These are phyloP conservation scores for Ptychobarbus kaznakovi DNA, from an alignment of 2,797 vertebrate genomes.

Conservation along the genomic window DNA sequence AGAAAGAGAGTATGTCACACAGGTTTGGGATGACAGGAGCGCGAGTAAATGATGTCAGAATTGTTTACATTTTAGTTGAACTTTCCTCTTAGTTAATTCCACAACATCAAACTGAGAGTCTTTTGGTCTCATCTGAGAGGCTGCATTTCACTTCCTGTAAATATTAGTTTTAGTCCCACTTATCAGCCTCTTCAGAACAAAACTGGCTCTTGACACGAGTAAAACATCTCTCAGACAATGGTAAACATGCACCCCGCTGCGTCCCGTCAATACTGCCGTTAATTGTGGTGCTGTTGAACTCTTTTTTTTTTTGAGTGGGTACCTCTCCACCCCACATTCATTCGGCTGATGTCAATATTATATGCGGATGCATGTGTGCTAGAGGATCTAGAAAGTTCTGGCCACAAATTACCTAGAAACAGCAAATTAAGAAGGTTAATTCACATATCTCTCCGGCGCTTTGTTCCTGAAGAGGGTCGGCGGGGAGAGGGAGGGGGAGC, in stretches of 20 bases:
- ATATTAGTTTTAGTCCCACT: slow-evolving; percentile 45
- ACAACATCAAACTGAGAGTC: background rate
- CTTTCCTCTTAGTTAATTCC: background rate
- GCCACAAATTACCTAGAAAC: slow-evolving; percentile 67
- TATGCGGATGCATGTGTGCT: slow-evolving; percentile 45
- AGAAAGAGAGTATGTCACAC: background rate
- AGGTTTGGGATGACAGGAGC: background rate
- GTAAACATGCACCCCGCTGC: slow-evolving; percentile 20
- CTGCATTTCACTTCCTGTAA: slow-evolving; percentile 24
- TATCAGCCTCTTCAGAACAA: slow-evolving; percentile 25
- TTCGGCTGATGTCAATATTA: slow-evolving; percentile 44
- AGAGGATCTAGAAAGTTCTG: slow-evolving; percentile 61
- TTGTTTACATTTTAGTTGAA: background rate
- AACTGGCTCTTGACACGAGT: slow-evolving; percentile 16
- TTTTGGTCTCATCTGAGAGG: slow-evolving; percentile 7
- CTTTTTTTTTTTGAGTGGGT: background rate
- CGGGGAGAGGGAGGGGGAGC: background rate
- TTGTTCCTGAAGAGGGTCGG: slow-evolving; percentile 54
- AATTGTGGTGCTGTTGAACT: slow-evolving; percentile 34
- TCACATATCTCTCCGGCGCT: slow-evolving; percentile 70
- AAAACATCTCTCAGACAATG: slow-evolving; percentile 38
- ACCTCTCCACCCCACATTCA: slow-evolving; percentile 25
- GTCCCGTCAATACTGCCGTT: slow-evolving; percentile 33
- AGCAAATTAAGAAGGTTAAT: slow-evolving; percentile 68
- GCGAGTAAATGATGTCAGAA: background rate